Evolutionary conservation across 2,888 invertebrate genomes (phyloP), one percentile per base, ranked within the genome.

Genomic region (Drosophila affinis): DNA sequence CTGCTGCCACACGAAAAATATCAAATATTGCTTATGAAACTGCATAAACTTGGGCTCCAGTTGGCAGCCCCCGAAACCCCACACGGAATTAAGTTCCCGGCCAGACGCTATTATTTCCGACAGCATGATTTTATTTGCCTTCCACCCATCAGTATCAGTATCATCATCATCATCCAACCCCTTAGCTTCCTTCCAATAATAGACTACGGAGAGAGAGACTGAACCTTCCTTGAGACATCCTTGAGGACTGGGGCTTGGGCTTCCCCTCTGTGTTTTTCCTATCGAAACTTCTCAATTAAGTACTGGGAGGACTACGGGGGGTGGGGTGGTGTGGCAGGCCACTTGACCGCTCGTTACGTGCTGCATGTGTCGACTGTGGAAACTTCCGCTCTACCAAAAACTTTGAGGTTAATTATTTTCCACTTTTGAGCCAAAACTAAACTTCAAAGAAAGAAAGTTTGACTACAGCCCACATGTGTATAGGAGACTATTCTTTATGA

Each of bases 91-190:
- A 65, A 77, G 60, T 64, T 69, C 68, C 72, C 75, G 70, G 71
- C 87, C 81, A 90, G 89, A 90, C 89, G 79, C 78, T 87, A 87
- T 90, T 89, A 86, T 86, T 90, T 90, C 87, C 90, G 77, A 86
- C 76, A 78, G 78, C 80, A 89, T 90, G 89, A 82, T 81, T 90
- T 87, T 81, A 81, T 86, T 79, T 81, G 74, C 77, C 65, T 57
- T 62, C 61, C 29, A 48, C 60, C 57, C 21, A 46, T 45, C 46
- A 34, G 47, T 58, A 55, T 58, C 62, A 60, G 21, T 21, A 54
- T 76, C 27, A 77, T 79, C 81, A 79, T 78, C 80, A 79, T 70
- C 75, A 77, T 77, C 55, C 81, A 84, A 88, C 84, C 85, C 86
- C 81, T 83, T 85, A 62, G 76, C 81, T 89, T 77, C 79, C 72